These are phyloP conservation scores for Zaprionus davidi DNA, from an alignment of 1,140 invertebrate genomes.

Conservation along the genomic window DNA sequence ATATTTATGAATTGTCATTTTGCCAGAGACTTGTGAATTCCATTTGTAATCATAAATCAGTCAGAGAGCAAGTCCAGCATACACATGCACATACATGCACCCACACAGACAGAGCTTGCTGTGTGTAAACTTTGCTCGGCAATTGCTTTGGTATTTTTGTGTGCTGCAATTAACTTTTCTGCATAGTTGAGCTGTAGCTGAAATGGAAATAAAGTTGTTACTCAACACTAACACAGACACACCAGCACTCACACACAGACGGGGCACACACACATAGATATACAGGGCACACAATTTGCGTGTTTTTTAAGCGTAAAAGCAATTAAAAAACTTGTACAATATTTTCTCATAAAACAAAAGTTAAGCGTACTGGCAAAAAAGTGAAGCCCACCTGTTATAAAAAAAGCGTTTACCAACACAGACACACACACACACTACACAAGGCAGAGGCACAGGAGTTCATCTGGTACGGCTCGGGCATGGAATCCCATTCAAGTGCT, in stretches of 20 bases:
- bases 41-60: slow-evolving; percentile 48
- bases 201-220: slow-evolving; percentile 51
- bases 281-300: slow-evolving; percentile 36
- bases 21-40: slow-evolving; percentile 37
- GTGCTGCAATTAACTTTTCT: slow-evolving; percentile 36
- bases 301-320: slow-evolving; percentile 58
- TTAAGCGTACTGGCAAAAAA: slow-evolving; percentile 35
- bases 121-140: slow-evolving; percentile 19
- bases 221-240: slow-evolving; percentile 26
- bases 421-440: slow-evolving; percentile 4
- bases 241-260: slow-evolving; percentile 2
- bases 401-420: slow-evolving; percentile 41
- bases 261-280: slow-evolving; percentile 1
- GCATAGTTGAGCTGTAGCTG: slow-evolving; percentile 26
- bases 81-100: neutral
- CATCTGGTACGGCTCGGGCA: neutral
- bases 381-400: slow-evolving; percentile 2
- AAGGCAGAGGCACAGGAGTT: neutral
- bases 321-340: slow-evolving; percentile 67
- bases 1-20: slow-evolving; percentile 53
- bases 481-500: slow-evolving; percentile 9
- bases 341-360: slow-evolving; percentile 72
- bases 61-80: neutral
- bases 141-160: slow-evolving; percentile 26
- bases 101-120: neutral